Evolutionary conservation across 2,797 vertebrate species (phyloP).

Genomic region (Anabas testudineus): DNA sequence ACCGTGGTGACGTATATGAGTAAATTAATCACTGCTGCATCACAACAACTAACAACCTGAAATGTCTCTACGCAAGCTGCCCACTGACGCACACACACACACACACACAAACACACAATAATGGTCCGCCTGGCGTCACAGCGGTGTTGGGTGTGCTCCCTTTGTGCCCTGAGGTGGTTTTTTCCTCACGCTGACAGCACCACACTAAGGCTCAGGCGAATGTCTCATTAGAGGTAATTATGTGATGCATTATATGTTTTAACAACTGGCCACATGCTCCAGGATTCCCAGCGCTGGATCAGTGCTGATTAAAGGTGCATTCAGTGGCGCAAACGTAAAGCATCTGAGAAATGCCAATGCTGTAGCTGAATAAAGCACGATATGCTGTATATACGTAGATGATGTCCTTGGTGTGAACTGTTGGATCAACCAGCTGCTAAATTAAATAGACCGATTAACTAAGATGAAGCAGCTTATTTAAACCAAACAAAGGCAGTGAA

Average conservation of each 20-base stretch:
- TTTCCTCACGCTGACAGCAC: conserved; percentile 26
- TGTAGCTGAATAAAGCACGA: no score
- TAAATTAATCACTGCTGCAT: conserved; percentile 11
- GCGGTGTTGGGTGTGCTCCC: conserved; percentile 1
- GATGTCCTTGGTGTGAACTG: no score
- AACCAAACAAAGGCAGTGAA: no score
- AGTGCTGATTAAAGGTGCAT: conserved; percentile 40
- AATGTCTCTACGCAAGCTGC: conserved; percentile 14
- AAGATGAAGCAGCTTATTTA: no score
- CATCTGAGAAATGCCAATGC: no score
- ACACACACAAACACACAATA: neutral
- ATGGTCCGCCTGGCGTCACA: conserved; percentile 1
- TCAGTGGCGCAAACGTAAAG: conserved; percentile 30
- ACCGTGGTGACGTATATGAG: neutral
- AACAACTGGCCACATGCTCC: conserved; percentile 48
- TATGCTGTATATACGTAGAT: no score
- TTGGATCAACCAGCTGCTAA: no score
- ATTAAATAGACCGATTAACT: no score
- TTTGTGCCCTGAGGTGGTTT: conserved; percentile 45
- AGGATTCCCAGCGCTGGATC: conserved; percentile 19
- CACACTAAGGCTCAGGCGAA: conserved; percentile 15
- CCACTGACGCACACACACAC: neutral
- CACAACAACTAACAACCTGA: conserved; percentile 18
- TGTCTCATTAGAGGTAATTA: conserved; percentile 57
- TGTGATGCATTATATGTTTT: conserved; percentile 50